Base-by-base conservation (phyloP, 2,797 vertebrate genomes). In the Craterocephalus amniculus region DNA sequence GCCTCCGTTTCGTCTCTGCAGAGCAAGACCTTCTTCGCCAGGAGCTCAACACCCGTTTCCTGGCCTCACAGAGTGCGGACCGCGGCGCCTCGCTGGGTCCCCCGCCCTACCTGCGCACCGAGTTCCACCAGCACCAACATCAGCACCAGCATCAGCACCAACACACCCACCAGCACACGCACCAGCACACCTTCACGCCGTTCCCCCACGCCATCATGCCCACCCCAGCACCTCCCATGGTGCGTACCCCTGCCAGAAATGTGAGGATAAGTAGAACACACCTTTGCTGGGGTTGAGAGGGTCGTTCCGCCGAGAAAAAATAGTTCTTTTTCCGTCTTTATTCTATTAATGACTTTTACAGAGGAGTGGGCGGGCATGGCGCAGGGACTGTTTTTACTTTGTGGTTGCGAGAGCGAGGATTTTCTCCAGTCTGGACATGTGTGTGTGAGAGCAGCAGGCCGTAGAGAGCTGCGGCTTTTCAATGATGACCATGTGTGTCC, bases 181-280 rank as follows among this genome's bases (percentile, higher is more conserved):
- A 99, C 95, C 97, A 99, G 95, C 98, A 99, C 92, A 99, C 97
- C 91, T 99, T 99, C 94, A 99, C 97, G 12, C 98, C 98, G 61
- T 99, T 98, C 88, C 97, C 97, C 65, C 96, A 98, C 93, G 96
- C 96, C 94, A 97, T 98, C 95, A 97, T 99, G 96, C 97, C 98
- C 79, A 98, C 97, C 90, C 97, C 98, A 84, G 96, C 97, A 95
- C 97, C 97, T 52, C 96, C 98, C 93, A 97, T 99, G 97, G 97
- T 98, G 97, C 96, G 97, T 98, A 97, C 96, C 95, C 95, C 96
- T 91, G 95, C 95, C 95, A 96, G 97, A 97, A 97, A 96, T 95
- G 97, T 98, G 96, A 98, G 97, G 96, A 97, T 95, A 94, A 96
- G 96, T 96, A 94, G 94, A 96, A 92, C 93, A 72, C 95, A 86